Evolutionary conservation across 1,140 invertebrate genomes (phyloP), one percentile per base, ranked within the genome.

Genomic region (Drosophila melanica): DNA sequence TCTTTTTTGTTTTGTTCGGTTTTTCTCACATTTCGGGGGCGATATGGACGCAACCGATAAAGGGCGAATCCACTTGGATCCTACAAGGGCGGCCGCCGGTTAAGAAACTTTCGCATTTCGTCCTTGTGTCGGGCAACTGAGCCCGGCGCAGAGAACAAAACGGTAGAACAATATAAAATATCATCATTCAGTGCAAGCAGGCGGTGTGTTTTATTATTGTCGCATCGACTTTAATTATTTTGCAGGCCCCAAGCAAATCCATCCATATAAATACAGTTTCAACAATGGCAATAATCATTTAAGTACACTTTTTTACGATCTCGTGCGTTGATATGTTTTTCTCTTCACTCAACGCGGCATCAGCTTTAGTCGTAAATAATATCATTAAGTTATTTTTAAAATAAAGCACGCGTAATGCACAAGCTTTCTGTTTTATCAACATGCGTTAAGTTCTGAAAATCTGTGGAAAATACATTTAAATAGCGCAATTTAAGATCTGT

Each of bases 211-310:
- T 76, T 73, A 73, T 80, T 84, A 66, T 67, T 55, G 47, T 41
- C 48, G 39, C 4, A 44, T 27, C 35, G 39, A 60, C 77, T 85
- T 84, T 85, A 85, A 85, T 77, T 84, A 77, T 67, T 85, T 80
- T 44, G 81, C 81, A 63, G 45, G 68, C 65, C 30, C 11, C 58
- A 10, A 10, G 48, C 66, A 75, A 71, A 75, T 79, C 53, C 55
- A 64, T 27, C 27, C 27, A 7, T 27, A 27, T 27, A 27, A 27
- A 27, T 27, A 27, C 27, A 7, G 27, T 0, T 7, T 0, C 0
- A 27, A 27, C 27, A 27, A 30, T 10, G 50, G 62, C 62, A 65
- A 63, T 69, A 42, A 73, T 78, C 53, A 59, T 48, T 18, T 47
- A 70, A 51, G 44, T 59, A 39, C 16, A 50, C 75, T 37, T 53